Evolutionary conservation across 2,797 vertebrate species (phyloP).

Genomic region (Orientallactaga sibirica): DNA sequence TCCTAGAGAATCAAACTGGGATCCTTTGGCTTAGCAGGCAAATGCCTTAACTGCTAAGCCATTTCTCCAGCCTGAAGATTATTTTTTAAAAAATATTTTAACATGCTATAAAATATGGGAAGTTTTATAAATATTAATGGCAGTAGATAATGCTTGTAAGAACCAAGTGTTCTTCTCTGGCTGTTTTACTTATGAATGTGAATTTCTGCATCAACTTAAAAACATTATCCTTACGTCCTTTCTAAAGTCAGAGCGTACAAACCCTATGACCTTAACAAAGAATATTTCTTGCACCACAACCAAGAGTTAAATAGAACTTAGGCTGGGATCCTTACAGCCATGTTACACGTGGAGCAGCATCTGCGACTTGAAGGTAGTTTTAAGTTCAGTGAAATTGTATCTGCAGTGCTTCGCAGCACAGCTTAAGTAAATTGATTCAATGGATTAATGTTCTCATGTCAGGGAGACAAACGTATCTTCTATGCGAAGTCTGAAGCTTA

Average conservation of each 20-base stretch:
- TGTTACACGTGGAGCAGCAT: neutral
- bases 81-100: neutral
- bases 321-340: neutral
- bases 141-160: neutral
- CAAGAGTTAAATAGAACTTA: conserved; percentile 31
- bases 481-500: conserved; percentile 78
- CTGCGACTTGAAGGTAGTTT: conserved; percentile 67
- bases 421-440: conserved; percentile 81
- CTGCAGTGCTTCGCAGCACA: conserved; percentile 49
- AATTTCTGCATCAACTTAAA: conserved; percentile 54
- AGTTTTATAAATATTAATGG: conserved; percentile 33
- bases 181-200: conserved; percentile 4
- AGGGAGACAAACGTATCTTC: conserved; percentile 80
- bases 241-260: conserved; percentile 30
- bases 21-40: too few species aligned
- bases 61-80: too few species aligned
- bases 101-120: neutral
- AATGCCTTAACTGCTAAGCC: too few species aligned
- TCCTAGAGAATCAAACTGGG: too few species aligned
- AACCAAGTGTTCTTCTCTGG: neutral
- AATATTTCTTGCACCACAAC: neutral
- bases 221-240: conserved; percentile 44
- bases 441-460: conserved; percentile 80
- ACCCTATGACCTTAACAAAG: conserved; percentile 42
- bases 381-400: conserved; percentile 67